Base-by-base conservation (phyloP, 2,888 invertebrate genomes). In the Poecilobothrus nobilitatus region DNA sequence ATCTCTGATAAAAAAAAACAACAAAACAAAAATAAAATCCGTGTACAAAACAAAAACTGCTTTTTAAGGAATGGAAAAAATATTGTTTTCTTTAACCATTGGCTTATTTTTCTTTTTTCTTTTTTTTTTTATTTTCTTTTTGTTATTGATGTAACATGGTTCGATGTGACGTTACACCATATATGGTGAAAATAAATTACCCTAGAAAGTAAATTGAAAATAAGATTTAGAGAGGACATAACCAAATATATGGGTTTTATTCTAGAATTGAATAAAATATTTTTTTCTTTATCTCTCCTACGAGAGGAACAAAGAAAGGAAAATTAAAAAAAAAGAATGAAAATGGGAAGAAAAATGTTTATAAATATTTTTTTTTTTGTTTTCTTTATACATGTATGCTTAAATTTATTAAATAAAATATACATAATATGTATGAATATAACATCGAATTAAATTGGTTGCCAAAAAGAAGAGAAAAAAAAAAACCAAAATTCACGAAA, bases 201-300 rank as follows among this genome's bases (percentile, higher is more conserved):
- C 12, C 63, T 21, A 63, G 18, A 9, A 27, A 63, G 63, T 63
- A 63, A 63, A 63, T 27, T 63, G 63, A 63, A 63, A 63, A 63
- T 63, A 63, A 63, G 63, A 63, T 63, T 63, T 63, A 63, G 27
- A 27, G 27, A 63, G 63, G 63, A 63, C 27, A 33, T 63, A 63
- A 63, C 63, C 10, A 63, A 63, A 63, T 63, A 63, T 63, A 63
- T 27, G 63, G 27, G 22, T 27, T 27, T 53, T 63, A 27, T 63
- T 63, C 27, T 63, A 20, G 6, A 62, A 20, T 21, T 37, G 27
- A 27, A 27, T 27, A 27, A 27, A 27, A 27, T 27, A 27, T 37
- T 9, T 53, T 53, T n/a, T 53, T 53, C 18, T 53, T 53, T 53
- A 53, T 53, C 53, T 15, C 53, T 53, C 53, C 53, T 53, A 53